Conservation (phyloP, 1,140 invertebrate genomes). For the Ectropis grisescens region DNA sequence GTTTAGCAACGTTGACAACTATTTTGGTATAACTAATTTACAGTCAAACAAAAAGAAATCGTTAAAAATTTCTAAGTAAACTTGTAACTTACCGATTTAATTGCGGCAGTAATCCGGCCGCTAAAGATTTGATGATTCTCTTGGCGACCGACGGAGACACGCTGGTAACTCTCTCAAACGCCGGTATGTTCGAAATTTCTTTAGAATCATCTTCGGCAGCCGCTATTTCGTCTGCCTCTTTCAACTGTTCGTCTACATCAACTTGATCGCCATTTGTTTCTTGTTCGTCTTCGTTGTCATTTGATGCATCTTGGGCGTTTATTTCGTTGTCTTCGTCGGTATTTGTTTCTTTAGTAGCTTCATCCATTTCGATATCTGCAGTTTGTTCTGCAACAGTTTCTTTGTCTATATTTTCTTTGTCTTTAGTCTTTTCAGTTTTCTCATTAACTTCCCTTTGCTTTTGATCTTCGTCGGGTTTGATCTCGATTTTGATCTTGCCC, state of each 20-base stretch:
- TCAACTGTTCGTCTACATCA: slow-evolving; percentile 32
- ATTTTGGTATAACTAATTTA: too few species aligned
- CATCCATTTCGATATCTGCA: background rate
- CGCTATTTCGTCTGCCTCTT: slow-evolving; percentile 30
- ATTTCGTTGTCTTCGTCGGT: slow-evolving; percentile 1
- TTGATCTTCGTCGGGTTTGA: slow-evolving; percentile 2
- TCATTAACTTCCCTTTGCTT: slow-evolving; percentile 3
- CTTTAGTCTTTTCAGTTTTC: slow-evolving; percentile 15
- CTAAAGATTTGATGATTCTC: slow-evolving; percentile 78
- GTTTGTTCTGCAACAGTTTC: background rate
- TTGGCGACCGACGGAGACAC: slow-evolving; percentile 81
- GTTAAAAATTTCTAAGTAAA: too few species aligned
- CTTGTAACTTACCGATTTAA: slow-evolving; percentile 67
- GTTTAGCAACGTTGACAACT: too few species aligned
- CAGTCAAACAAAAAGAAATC: too few species aligned
- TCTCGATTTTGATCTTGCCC: slow-evolving; percentile 6
- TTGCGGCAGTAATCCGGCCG: slow-evolving; percentile 67
- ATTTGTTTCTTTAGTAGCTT: background rate
- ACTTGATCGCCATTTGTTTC: too few species aligned
- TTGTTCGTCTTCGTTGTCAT: slow-evolving; percentile 28
- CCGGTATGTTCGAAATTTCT: slow-evolving; percentile 41
- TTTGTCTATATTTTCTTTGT: slow-evolving; percentile 7
- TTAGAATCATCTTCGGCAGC: slow-evolving; percentile 44
- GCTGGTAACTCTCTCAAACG: slow-evolving; percentile 70
- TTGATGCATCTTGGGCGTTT: slow-evolving; percentile 18